Evolutionary conservation across 2,797 vertebrate genomes (phyloP).

Genomic region (Knipowitschia caucasica): DNA sequence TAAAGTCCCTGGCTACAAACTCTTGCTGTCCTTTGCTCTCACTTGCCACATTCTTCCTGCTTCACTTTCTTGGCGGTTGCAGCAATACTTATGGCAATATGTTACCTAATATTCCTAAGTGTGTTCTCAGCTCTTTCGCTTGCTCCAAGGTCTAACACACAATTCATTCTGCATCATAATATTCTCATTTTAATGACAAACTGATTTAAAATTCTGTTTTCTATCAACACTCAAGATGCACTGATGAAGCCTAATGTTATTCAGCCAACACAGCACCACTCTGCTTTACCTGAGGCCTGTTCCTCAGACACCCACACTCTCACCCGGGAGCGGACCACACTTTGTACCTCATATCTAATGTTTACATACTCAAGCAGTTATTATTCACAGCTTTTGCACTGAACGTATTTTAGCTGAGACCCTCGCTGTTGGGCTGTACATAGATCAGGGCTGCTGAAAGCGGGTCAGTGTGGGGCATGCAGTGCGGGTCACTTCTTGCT

Average conservation of each 20-base stretch:
- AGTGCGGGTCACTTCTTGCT: constrained; percentile 43
- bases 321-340: not conserved
- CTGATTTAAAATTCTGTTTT: not conserved
- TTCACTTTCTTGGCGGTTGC: constrained; percentile 11
- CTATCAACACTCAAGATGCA: not conserved
- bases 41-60: constrained; percentile 21
- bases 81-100: constrained; percentile 8
- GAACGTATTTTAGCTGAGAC: constrained; percentile 3
- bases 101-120: not conserved
- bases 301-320: not conserved
- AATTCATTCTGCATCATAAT: constrained; percentile 1
- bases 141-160: not conserved
- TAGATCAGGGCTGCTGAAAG: constrained; percentile 40
- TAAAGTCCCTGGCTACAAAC: constrained; percentile 60
- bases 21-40: constrained; percentile 28
- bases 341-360: constrained; percentile 19
- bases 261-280: constrained; percentile 16
- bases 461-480: constrained; percentile 41
- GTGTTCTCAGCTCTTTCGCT: not conserved
- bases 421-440: constrained; percentile 24
- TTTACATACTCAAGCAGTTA: constrained; percentile 13
- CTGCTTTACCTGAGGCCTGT: constrained; percentile 22
- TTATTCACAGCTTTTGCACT: constrained; percentile 2
- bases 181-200: not conserved
- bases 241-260: constrained; percentile 39